Conservation (phyloP, 2,888 invertebrate genomes). For the Pollenia amentaria region DNA sequence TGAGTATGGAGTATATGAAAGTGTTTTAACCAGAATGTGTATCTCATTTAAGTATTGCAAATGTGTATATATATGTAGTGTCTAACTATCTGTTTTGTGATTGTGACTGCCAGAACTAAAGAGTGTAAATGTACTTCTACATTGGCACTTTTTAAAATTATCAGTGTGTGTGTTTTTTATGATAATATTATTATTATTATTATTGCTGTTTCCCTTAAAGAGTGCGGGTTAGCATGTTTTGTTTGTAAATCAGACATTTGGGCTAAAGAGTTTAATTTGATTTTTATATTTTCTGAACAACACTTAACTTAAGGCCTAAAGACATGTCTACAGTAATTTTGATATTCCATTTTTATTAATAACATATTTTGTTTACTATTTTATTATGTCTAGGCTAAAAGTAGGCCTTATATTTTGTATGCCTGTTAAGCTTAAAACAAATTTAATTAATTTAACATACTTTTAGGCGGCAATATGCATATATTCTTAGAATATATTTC, state of each 20-base stretch:
- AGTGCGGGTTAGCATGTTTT: conserved; percentile 20
- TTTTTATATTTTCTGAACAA: conserved; percentile 63
- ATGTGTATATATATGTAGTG: conserved; percentile 39
- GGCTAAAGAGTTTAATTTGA: conserved; percentile 60
- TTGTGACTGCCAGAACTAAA: conserved; percentile 54
- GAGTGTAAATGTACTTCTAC: conserved; percentile 61
- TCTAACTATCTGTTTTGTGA: conserved; percentile 68
- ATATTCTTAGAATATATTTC: conserved; percentile 1
- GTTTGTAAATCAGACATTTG: conserved; percentile 24
- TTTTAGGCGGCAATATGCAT: conserved; percentile 56
- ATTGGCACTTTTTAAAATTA: conserved; percentile 25
- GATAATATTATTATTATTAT: conserved; percentile 40
- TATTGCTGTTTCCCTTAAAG: conserved; percentile 2
- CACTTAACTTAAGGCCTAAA: conserved; percentile 54
- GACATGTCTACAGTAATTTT: conserved; percentile 44
- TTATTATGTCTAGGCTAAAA: conserved; percentile 70
- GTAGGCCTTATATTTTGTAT: conserved; percentile 62
- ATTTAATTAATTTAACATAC: conserved; percentile 69
- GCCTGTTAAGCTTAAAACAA: conserved; percentile 9
- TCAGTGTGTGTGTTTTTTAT: conserved; percentile 34
- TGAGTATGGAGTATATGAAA: conserved; percentile 43
- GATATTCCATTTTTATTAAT: conserved; percentile 42
- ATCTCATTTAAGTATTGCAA: conserved; percentile 54
- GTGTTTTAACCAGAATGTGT: conserved; percentile 58
- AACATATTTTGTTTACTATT: conserved; percentile 20